Evolutionary conservation across 2,888 invertebrate genomes (phyloP).

Genomic region (Maniola hyperantus): DNA sequence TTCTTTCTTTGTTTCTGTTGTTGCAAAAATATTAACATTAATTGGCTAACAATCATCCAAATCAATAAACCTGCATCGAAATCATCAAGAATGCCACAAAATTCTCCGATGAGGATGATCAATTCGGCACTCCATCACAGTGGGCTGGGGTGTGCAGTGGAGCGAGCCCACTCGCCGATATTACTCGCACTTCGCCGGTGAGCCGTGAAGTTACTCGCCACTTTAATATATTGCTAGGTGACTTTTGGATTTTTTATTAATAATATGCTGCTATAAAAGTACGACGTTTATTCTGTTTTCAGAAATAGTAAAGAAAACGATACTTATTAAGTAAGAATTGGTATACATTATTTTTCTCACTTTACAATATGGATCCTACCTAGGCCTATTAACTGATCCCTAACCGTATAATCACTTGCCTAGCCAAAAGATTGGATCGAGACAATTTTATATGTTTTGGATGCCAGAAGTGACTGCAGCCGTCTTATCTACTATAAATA

Average conservation of each 20-base stretch:
- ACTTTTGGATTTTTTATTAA: conserved; percentile 25
- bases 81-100: conserved; percentile 10
- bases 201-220: conserved; percentile 37
- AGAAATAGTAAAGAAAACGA: background rate
- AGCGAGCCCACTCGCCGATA: conserved; percentile 41
- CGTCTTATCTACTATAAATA: no score
- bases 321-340: no score
- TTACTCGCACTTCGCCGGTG: conserved; percentile 40
- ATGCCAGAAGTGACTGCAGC: no score
- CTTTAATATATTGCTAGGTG: conserved; percentile 36
- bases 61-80: background rate
- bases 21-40: no score
- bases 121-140: conserved; percentile 10
- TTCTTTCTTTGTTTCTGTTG: no score
- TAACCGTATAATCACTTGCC: no score
- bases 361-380: no score
- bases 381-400: no score
- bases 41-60: background rate
- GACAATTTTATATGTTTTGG: no score
- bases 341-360: no score
- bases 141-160: conserved; percentile 40
- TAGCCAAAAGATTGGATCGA: no score
- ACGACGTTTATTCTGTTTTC: background rate
- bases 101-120: conserved; percentile 13
- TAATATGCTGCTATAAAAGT: background rate